Evolutionary conservation across 2,113 vertebrate genomes (phyloP).

Genomic region (Ictidomys tridecemlineatus): DNA sequence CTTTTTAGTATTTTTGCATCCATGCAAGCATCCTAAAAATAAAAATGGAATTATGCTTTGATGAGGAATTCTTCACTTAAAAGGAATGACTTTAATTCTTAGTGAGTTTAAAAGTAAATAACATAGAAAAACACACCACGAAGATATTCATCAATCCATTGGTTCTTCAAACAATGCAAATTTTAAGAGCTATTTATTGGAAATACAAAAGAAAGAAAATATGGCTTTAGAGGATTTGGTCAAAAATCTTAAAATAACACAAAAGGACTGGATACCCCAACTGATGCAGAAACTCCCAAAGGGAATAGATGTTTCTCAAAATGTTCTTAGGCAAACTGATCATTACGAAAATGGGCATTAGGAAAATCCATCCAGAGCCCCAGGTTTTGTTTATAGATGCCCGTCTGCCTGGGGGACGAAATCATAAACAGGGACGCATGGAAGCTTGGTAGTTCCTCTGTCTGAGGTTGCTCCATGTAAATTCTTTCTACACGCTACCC

Average conservation of each 20-base stretch:
- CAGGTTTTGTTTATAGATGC: neutral
- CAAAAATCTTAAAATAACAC: neutral
- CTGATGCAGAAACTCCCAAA: neutral
- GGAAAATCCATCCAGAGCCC: neutral
- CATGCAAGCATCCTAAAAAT: constrained; percentile 15
- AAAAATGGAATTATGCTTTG: constrained; percentile 44
- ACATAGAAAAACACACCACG: neutral
- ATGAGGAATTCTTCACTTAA: neutral
- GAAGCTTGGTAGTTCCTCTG: neutral
- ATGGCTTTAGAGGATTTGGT: neutral
- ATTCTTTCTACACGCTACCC: neutral
- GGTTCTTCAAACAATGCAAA: neutral
- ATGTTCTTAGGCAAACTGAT: neutral
- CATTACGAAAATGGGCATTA: neutral
- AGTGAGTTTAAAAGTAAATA: neutral
- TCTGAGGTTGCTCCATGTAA: neutral
- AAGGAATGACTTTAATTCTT: neutral
- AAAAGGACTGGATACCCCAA: neutral
- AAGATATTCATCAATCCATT: neutral
- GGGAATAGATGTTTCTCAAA: neutral
- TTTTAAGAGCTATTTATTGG: constrained; percentile 4
- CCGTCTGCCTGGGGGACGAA: neutral
- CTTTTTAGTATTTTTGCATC: neutral
- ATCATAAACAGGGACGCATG: accelerated
- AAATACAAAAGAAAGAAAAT: constrained; percentile 29